Evolutionary conservation across 53 echinoderm and acorn worm species (phyloP), one percentile per base, ranked within the genome.

Genomic region (Antedon mediterranea): DNA sequence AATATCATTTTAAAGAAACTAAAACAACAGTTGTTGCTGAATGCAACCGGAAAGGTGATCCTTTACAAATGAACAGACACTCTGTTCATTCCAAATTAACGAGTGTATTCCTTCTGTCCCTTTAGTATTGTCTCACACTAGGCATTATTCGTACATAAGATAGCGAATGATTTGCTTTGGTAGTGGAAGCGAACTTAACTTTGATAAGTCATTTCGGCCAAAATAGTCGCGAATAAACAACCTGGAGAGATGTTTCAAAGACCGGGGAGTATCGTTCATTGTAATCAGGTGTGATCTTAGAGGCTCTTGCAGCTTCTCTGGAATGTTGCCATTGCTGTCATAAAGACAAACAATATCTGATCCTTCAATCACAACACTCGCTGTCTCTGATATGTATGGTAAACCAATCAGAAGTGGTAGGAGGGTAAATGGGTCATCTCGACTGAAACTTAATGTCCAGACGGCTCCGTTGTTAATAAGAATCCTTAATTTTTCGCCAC

Each of bases 381-480:
- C 29, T 9, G 79, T 81, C 20, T 43, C 42, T 6, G 85, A 71
- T 3, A 76, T 41, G 18, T 76, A 31, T 0, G 79, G 31, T 78
- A 84, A 7, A 9, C 43, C 73, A 7, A 79, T 78, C 3, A 84
- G 33, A 29, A 43, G 73, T 28, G 30, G 37, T 0, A 84, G 74
- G 33, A 84, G 73, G 28, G 78, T 84, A 30, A 43, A 79, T 29
- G 57, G 30, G 27, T 84, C 79, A 20, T 72, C 57, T 33, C 32
- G 20, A 42, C 44, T 44, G 2, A 74, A 74, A 74, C 73, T 78
- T 44, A 84, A 57, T 78, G 78, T 84, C 30, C 73, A 84, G 43
- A 78, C 78, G 73, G 78, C 84, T 74, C 84, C 84, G 32, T 41
- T 78, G 79, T 84, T 78, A 31, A 84, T 73, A 43, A 84, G 70